A percentile compares a stretch with the other conserved stretches of the same genome.
phyloP scores from a whole-genome alignment of 2,113 vertebrate species.

The Eclectus roratus region DNA sequence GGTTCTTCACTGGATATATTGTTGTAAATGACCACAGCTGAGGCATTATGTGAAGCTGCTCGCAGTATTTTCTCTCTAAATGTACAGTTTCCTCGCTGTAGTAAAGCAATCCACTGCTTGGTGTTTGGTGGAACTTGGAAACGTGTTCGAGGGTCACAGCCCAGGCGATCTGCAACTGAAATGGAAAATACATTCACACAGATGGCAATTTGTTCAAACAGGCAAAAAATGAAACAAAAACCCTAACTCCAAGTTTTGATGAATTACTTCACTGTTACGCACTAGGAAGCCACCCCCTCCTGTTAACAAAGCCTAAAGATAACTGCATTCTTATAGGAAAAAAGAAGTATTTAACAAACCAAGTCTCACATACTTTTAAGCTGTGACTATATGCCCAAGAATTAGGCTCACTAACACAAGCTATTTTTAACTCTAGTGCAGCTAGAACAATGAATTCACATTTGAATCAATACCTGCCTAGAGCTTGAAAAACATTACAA shows the following conservation, averaged over 20 bases:
- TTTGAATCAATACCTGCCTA: conserved; percentile 57
- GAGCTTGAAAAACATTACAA: conserved; percentile 10
- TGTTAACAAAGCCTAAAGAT: background rate
- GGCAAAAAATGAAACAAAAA: background rate
- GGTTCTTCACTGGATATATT: conserved; percentile 90
- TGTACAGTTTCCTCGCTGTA: conserved; percentile 95
- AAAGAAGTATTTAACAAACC: background rate
- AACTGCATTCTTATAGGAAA: background rate
- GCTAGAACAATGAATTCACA: conserved; percentile 42
- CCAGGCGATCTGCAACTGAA: conserved; percentile 89
- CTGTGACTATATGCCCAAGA: background rate
- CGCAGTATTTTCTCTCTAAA: conserved; percentile 96
- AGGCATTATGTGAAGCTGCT: conserved; percentile 89
- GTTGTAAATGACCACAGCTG: conserved; percentile 96
- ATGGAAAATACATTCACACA: background rate
- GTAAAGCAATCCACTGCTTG: conserved; percentile 93
- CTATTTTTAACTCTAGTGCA: conserved; percentile 53
- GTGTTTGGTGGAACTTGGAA: conserved; percentile 89
- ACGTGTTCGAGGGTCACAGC: conserved; percentile 90
- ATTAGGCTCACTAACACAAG: background rate
- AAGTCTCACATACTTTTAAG: background rate
- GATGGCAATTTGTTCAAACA: background rate
- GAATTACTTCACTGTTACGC: background rate
- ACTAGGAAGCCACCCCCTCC: background rate
- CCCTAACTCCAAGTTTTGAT: background rate